Evolutionary conservation across 2,113 vertebrate species (phyloP).

Genomic region (Tautogolabrus adspersus): DNA sequence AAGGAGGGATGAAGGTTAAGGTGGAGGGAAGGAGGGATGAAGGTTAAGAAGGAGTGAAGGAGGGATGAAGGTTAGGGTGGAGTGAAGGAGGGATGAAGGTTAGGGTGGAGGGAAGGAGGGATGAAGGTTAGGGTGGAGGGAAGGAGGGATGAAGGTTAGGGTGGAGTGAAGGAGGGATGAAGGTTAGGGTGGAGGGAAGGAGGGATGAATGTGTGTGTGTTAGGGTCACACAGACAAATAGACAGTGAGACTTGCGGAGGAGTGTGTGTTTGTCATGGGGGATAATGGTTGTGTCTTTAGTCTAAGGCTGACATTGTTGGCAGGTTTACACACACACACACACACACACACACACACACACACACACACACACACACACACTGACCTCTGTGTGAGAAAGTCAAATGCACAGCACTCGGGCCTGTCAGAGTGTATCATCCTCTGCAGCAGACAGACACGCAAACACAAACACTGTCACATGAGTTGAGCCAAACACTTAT

Average conservation of each 20-base stretch:
- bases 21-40: too few species aligned
- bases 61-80: too few species aligned
- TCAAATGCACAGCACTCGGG: conserved; percentile 47
- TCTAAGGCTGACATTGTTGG: neutral
- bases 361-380: conserved; percentile 26
- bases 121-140: too few species aligned
- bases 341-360: conserved; percentile 13
- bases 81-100: too few species aligned
- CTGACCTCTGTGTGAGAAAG: conserved; percentile 50
- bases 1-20: too few species aligned
- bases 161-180: too few species aligned
- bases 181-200: too few species aligned
- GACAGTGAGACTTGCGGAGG: neutral
- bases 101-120: too few species aligned
- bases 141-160: too few species aligned
- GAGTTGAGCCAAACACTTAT: neutral
- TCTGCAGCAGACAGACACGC: conserved; percentile 18
- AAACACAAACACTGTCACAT: conserved; percentile 28
- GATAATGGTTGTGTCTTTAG: conserved; percentile 33
- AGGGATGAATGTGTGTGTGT: too few species aligned
- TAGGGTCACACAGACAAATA: neutral
- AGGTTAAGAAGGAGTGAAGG: too few species aligned
- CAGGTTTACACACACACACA: too few species aligned
- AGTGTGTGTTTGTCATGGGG: conserved; percentile 30
- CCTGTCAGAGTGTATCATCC: conserved; percentile 46